These are phyloP conservation scores for Notechis scutatus DNA, from an alignment of 2,113 vertebrate genomes.

Conservation along the genomic window DNA sequence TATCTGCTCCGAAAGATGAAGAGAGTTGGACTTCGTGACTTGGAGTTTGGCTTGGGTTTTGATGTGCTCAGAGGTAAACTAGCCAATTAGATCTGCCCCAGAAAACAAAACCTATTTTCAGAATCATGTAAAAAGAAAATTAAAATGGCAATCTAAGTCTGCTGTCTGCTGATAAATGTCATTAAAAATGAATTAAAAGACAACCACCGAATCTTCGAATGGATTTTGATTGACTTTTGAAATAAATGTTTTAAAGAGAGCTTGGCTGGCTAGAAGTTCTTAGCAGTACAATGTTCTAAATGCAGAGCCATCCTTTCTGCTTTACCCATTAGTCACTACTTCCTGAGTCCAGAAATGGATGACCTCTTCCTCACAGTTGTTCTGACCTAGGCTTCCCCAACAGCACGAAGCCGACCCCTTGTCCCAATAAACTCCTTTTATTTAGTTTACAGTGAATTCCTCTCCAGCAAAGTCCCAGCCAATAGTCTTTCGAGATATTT, in stretches of 20 bases:
- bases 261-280: background rate
- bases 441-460: too few species aligned
- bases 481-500: too few species aligned
- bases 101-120: background rate
- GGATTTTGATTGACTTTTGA: background rate
- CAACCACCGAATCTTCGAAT: background rate
- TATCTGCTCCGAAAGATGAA: background rate
- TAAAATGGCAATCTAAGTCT: background rate
- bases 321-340: background rate
- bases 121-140: background rate
- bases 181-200: background rate
- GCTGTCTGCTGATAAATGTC: background rate
- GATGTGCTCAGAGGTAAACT: background rate
- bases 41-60: background rate
- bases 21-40: background rate
- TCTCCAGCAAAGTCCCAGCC: too few species aligned
- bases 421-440: too few species aligned
- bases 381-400: too few species aligned
- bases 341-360: background rate
- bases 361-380: background rate
- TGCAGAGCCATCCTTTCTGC: background rate
- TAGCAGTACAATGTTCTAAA: background rate
- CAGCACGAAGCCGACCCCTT: too few species aligned
- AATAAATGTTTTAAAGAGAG: background rate
- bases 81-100: background rate